Evolutionary conservation across 2,888 invertebrate genomes (phyloP), one percentile per base, ranked within the genome.

Genomic region (Eledona agricola): DNA sequence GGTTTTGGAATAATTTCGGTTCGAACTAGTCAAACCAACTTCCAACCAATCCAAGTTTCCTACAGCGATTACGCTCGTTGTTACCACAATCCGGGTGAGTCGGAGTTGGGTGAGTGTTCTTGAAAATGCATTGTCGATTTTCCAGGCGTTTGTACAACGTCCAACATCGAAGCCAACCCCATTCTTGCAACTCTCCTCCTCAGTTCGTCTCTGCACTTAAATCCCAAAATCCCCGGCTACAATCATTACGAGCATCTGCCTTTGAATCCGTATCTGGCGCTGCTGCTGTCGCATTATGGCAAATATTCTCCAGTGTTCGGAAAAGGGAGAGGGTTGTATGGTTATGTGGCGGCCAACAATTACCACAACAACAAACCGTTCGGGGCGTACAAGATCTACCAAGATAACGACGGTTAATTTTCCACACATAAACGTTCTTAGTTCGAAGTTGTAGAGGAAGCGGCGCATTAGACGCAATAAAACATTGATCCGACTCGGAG

Each of bases 291-390:
- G 13, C 83, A 84, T 68, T 86, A 85, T 67, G 86, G 85, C 1
- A 77, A 78, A 62, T 85, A 86, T 66, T 62, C 84, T 32, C 80
- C 78, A 1, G 51, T 66, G 12, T 65, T 67, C 19, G 64, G 66
- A 9, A 62, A 58, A 9, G 57, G 61, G 4, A 76, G 73, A 52
- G 83, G 83, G 61, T 70, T 83, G 35, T 85, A 86, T 64, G 83
- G 84, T 1, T 81, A 86, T 69, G 76, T 79, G 59, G 84, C 85
- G 9, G 79, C 81, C 3, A 86, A 85, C 67, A 85, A 84, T 69
- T 82, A 84, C 60, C 85, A 85, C 66, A 85, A 85, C 64, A 84
- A 83, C 66, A 78, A 79, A 67, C 85, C 86, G 1, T 84, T 85
- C 65, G 85, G 84, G 25, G 73, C 79, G 17, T 86, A 86, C 66